These are phyloP conservation scores for Battus philenor DNA, from an alignment of 1,140 invertebrate species.

Conservation along the genomic window DNA sequence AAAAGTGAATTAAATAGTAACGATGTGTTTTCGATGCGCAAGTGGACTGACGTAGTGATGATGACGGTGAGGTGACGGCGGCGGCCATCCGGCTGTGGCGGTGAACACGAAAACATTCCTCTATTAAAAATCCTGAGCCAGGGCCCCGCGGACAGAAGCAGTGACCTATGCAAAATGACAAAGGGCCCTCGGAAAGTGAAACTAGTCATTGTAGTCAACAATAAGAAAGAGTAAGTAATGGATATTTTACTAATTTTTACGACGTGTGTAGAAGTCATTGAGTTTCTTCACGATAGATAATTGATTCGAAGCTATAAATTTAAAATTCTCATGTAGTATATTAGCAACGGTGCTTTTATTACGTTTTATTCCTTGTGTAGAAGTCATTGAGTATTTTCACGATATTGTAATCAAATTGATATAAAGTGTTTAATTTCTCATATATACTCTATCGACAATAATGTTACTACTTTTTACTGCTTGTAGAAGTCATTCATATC, in stretches of 20 bases:
- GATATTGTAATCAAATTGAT: too few relatives aligned
- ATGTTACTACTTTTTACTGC: too few relatives aligned
- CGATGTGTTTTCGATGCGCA: constrained; percentile 42
- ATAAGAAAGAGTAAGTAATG: constrained; percentile 76
- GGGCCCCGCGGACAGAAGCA: constrained; percentile 59
- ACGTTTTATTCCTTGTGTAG: too few relatives aligned
- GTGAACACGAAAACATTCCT: constrained; percentile 63
- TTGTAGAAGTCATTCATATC: too few relatives aligned
- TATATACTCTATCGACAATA: too few relatives aligned
- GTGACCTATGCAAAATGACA: constrained; percentile 73
- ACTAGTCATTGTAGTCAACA: constrained; percentile 77
- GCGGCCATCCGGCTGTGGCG: constrained; percentile 48
- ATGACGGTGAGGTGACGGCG: constrained; percentile 63
- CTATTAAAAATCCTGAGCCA: constrained; percentile 69
- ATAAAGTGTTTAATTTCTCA: too few relatives aligned
- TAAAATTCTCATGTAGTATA: too few relatives aligned
- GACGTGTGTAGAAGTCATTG: not conserved
- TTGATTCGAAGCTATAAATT: too few relatives aligned
- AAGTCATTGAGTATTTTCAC: too few relatives aligned
- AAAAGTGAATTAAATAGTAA: constrained; percentile 34
- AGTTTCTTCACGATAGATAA: too few relatives aligned
- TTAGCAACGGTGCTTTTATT: too few relatives aligned
- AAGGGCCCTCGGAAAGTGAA: constrained; percentile 77
- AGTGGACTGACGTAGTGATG: constrained; percentile 39
- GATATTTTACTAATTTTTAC: constrained; percentile 8